Percentiles rank a stretch among this genome's conserved stretches.
Conservation (phyloP, 2,113 vertebrate genomes). For the Nettapus auritus region DNA sequence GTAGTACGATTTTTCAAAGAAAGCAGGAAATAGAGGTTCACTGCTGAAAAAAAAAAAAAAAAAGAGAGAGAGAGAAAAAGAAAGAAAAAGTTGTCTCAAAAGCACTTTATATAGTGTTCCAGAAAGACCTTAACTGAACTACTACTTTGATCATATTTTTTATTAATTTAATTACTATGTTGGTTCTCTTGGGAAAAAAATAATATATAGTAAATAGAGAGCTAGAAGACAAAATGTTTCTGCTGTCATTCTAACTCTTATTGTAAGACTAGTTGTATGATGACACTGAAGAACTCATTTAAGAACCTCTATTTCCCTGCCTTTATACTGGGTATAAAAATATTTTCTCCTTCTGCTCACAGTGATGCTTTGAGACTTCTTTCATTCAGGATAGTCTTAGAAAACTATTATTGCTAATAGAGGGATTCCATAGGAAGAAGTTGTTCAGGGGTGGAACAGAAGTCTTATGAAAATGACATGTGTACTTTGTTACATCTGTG, state of each 20-base stretch:
- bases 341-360: background rate
- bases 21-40: slow-evolving; percentile 72
- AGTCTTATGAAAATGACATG: background rate
- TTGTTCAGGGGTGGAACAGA: background rate
- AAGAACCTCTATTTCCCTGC: background rate
- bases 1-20: slow-evolving; percentile 70
- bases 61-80: background rate
- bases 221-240: background rate
- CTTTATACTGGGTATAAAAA: background rate
- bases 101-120: slow-evolving; percentile 40
- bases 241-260: background rate
- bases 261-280: background rate
- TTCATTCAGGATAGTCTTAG: background rate
- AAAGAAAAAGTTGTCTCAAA: slow-evolving; percentile 48
- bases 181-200: background rate
- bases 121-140: slow-evolving; percentile 17
- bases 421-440: background rate
- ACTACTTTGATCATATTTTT: background rate
- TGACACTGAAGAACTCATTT: background rate
- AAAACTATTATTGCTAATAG: background rate
- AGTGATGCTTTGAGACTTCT: background rate
- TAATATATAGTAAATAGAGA: background rate
- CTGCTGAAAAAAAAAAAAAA: slow-evolving; percentile 22
- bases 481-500: background rate
- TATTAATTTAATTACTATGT: background rate